These are phyloP conservation scores for Eupithecia dodoneata DNA, from an alignment of 2,888 invertebrate species.

Conservation along the genomic window DNA sequence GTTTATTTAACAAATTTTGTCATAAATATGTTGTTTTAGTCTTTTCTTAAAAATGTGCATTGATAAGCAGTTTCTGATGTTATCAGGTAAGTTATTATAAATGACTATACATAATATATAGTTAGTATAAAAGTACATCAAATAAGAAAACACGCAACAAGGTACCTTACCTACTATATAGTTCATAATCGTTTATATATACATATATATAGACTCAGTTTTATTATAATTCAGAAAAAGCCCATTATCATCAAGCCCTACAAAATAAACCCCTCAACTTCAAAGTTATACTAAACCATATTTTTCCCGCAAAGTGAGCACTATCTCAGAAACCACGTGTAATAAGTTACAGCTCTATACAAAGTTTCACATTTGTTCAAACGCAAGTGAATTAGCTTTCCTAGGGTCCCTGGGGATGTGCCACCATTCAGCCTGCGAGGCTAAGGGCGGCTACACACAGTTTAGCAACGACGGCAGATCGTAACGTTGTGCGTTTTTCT, in stretches of 20 bases:
- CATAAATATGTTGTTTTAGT: too few species aligned
- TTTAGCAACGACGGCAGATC: not conserved
- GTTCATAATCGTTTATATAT: not conserved
- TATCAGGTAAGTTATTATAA: too few species aligned
- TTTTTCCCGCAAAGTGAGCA: slow-evolving; percentile 20
- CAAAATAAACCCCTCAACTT: not conserved
- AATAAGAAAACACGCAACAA: too few species aligned
- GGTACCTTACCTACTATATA: too few species aligned
- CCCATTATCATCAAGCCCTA: not conserved
- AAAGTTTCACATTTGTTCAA: slow-evolving; percentile 23
- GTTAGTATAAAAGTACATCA: too few species aligned
- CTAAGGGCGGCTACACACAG: slow-evolving; percentile 6
- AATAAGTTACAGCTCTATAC: slow-evolving; percentile 17
- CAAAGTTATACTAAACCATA: slow-evolving; percentile 20
- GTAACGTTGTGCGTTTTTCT: not conserved
- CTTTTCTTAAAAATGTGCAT: too few species aligned
- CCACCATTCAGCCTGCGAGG: slow-evolving; percentile 6
- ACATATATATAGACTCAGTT: not conserved
- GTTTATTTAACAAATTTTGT: too few species aligned
- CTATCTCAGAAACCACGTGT: not conserved
- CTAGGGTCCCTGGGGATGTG: slow-evolving; percentile 13
- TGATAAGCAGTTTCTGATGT: too few species aligned
- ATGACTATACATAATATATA: too few species aligned
- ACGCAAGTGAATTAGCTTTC: slow-evolving; percentile 26
- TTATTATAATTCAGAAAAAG: not conserved